phyloP scores from a whole-genome alignment of 2,888 invertebrate genomes.

The Pseudanteris insignis region DNA sequence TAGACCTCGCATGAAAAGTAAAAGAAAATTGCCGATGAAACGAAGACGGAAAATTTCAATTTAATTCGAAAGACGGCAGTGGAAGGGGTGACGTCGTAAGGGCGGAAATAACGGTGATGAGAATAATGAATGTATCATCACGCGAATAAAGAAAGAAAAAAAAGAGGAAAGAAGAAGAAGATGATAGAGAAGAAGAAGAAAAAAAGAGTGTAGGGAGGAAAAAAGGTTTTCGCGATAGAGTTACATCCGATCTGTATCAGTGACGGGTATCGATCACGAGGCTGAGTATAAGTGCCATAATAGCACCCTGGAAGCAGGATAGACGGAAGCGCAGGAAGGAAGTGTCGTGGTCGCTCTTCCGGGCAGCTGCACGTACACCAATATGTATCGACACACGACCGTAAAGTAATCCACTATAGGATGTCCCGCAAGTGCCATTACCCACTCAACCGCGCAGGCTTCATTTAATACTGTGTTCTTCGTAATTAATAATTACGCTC shows the following conservation, averaged over 20 bases:
- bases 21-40: conserved; percentile 20
- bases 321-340: conserved; percentile 61
- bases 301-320: conserved; percentile 47
- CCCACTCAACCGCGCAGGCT: conserved; percentile 52
- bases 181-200: conserved; percentile 4
- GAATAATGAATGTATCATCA: conserved; percentile 36
- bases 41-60: conserved; percentile 15
- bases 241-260: conserved; percentile 50
- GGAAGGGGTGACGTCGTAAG: too few species aligned
- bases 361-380: conserved; percentile 57
- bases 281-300: conserved; percentile 35
- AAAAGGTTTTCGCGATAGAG: conserved; percentile 31
- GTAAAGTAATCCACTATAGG: conserved; percentile 65
- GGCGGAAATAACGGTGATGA: too few species aligned
- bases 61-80: conserved; percentile 6
- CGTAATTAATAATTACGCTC: conserved; percentile 57
- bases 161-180: conserved; percentile 7
- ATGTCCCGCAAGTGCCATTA: conserved; percentile 64
- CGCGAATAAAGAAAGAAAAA: conserved; percentile 8
- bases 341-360: conserved; percentile 65
- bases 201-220: neutral
- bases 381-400: conserved; percentile 54
- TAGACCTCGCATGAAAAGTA: too few species aligned
- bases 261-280: conserved; percentile 50
- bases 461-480: conserved; percentile 61